Base-by-base conservation (phyloP, 2,888 invertebrate species). In the Pristionchus exspectatus region DNA sequence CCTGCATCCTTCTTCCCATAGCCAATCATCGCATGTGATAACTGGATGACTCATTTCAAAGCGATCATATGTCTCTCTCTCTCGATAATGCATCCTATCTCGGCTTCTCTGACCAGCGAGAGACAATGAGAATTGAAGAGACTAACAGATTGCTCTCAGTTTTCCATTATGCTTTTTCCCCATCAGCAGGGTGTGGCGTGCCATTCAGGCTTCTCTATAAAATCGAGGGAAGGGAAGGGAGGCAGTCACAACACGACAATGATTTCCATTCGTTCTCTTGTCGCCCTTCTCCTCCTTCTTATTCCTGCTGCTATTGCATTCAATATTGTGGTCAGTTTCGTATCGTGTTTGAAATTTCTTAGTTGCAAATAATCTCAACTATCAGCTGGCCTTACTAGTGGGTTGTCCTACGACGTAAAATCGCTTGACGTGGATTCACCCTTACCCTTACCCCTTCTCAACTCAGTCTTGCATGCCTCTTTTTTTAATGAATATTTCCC, bases 131-230 rank as follows among this genome's bases (percentile, higher is more conserved):
- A 12, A 50, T 1, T 50, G 44, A 12, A 50, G 44, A 50, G 12
- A 7, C 44, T 3, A 50, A 9, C 44, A 50, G 44, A 50, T 50
- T 50, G 44, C 44, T 50, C 63, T 81, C 81, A 81, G 50, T 44
- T 44, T 54, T 54, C 81, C 81, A 81, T 81, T 81, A 81, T 81
- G 81, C 38, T 81, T 50, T 81, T 54, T 77, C n/a, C 50, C 50
- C 44, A 81, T 74, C 7, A 74, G 74, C 21, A 74, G 74, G 74
- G 38, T 74, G 74, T 38, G 74, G 38, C 44, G 74, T 2, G 33
- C 72, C 72, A 77, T 77, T 77, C 77, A 77, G 5, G 24, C 18
- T 21, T 21, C 27, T 5, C 44, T 81, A 81, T 81, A 81, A n/a
- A 81, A 50, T 24, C 54, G 72, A 54, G 81, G 18, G 33, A 81